phyloP scores from a whole-genome alignment of 2,888 invertebrate species.

The Dryobota labecula region DNA sequence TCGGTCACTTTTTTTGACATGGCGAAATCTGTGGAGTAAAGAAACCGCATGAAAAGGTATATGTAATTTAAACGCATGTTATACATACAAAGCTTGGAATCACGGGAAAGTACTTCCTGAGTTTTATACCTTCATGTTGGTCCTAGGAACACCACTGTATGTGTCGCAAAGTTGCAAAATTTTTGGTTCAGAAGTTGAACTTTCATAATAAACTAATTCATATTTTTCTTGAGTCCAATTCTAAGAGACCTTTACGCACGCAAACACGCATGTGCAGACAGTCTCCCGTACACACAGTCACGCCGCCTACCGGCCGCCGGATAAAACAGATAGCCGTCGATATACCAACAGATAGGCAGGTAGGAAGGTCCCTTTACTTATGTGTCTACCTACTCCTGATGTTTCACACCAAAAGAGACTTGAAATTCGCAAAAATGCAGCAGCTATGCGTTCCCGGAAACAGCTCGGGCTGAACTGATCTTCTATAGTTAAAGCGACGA shows the following conservation, averaged over 20 bases:
- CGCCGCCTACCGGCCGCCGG: not conserved
- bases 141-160: not conserved
- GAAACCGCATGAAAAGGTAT: not conserved
- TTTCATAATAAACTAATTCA: not conserved
- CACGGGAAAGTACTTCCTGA: not conserved
- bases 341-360: not conserved
- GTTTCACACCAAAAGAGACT: too few species aligned
- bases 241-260: not conserved
- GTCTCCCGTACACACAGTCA: not conserved
- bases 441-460: too few species aligned
- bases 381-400: not conserved
- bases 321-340: not conserved
- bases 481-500: too few species aligned
- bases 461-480: too few species aligned
- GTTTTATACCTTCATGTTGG: not conserved
- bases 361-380: not conserved
- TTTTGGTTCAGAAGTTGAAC: not conserved
- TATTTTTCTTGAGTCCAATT: not conserved
- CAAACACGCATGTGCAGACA: not conserved
- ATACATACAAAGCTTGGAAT: not conserved
- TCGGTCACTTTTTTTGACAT: constrained; percentile 8
- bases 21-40: not conserved
- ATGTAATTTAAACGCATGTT: not conserved
- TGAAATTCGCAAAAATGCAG: too few species aligned
- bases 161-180: not conserved